Conservation (phyloP, 2,888 invertebrate genomes). For the Eilema sororculum region DNA sequence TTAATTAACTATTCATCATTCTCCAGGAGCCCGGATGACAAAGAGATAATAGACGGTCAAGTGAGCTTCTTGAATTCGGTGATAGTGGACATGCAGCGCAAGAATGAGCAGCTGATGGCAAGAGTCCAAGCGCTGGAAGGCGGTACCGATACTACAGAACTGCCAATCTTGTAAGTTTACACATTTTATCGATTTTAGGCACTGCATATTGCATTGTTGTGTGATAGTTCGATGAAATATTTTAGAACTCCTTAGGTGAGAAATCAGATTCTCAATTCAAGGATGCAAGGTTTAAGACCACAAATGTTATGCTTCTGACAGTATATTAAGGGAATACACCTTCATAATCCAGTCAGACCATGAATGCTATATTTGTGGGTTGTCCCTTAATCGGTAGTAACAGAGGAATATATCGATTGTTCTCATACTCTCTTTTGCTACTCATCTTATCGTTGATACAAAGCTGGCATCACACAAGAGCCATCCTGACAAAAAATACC, state of each 20-base stretch:
- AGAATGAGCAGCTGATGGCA: constrained; percentile 94
- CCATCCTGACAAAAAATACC: too few species aligned
- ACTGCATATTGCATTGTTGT: neutral
- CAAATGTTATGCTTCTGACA: too few species aligned
- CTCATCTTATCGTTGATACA: too few species aligned
- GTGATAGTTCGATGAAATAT: neutral
- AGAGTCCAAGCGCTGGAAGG: constrained; percentile 93
- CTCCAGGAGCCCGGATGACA: constrained; percentile 84
- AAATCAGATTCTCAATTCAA: too few species aligned
- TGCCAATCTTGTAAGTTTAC: constrained; percentile 69
- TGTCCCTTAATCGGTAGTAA: too few species aligned
- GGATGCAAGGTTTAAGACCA: too few species aligned
- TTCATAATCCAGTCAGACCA: too few species aligned
- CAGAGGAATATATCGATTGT: too few species aligned
- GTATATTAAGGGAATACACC: too few species aligned
- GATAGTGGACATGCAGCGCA: constrained; percentile 97
- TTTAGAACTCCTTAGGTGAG: neutral
- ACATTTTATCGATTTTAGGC: neutral
- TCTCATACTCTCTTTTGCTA: too few species aligned
- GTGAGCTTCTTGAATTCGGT: constrained; percentile 98
- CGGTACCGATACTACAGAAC: constrained; percentile 76
- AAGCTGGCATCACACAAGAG: too few species aligned
- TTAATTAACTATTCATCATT: neutral
- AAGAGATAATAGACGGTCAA: constrained; percentile 90
- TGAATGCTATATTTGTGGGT: too few species aligned